phyloP scores from a whole-genome alignment of 2,888 invertebrate genomes.

The Euzetes globulus region DNA sequence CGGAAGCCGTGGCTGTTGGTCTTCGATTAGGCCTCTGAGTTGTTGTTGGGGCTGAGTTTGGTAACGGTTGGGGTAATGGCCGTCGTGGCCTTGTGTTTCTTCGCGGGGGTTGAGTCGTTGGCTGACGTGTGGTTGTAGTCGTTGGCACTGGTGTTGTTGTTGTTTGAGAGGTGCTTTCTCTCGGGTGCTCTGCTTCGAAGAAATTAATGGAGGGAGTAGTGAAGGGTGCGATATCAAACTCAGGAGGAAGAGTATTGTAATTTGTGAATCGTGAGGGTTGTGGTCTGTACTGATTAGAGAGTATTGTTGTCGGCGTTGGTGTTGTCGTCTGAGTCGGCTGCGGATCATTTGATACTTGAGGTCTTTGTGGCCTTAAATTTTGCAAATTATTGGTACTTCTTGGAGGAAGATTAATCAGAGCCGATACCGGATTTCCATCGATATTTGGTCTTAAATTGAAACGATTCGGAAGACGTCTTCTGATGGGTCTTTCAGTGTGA shows the following conservation, averaged over 20 bases:
- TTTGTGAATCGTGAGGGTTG: conserved; percentile 33
- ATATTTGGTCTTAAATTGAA: conserved; percentile 26
- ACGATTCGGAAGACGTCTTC: conserved; percentile 31
- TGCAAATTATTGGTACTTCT: background rate
- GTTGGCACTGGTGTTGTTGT: conserved; percentile 30
- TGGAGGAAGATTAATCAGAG: conserved; percentile 31
- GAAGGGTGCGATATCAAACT: conserved; percentile 35
- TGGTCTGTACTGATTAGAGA: conserved; percentile 5
- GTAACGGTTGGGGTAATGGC: conserved; percentile 24
- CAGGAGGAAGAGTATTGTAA: conserved; percentile 35
- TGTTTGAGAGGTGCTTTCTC: background rate
- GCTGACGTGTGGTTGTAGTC: conserved; percentile 27
- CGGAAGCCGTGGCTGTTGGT: conserved; percentile 34
- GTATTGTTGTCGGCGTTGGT: conserved; percentile 22
- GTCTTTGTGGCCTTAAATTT: conserved; percentile 1
- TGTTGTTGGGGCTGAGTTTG: conserved; percentile 35
- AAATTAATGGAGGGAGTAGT: conserved; percentile 35
- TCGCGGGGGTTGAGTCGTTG: conserved; percentile 29
- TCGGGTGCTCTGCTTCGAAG: conserved; percentile 36
- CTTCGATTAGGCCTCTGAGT: conserved; percentile 35
- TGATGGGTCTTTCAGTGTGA: background rate
- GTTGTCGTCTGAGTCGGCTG: conserved; percentile 15
- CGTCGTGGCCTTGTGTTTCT: conserved; percentile 34
- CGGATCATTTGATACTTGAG: background rate
- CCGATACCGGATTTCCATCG: conserved; percentile 24